These are phyloP conservation scores for Cygnus atratus DNA, from an alignment of 2,113 vertebrate species.

Conservation along the genomic window DNA sequence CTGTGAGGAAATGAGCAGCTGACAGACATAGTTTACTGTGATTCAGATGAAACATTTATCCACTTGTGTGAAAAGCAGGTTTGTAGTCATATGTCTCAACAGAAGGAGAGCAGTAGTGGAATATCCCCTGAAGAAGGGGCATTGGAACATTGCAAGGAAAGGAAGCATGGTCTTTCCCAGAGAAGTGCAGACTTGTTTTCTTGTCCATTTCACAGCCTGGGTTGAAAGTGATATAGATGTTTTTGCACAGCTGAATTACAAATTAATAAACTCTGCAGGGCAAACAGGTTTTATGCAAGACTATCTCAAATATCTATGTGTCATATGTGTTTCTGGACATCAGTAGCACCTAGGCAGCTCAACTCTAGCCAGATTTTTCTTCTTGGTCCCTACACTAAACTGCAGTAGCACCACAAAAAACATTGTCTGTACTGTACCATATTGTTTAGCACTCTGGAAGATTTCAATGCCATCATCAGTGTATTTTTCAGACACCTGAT, in stretches of 20 bases:
- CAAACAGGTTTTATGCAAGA: not conserved
- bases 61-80: constrained; percentile 43
- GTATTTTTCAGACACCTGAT: not conserved
- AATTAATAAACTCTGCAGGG: not conserved
- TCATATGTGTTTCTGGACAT: not conserved
- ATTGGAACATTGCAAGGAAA: not conserved
- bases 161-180: not conserved
- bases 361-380: not conserved
- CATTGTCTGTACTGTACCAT: not conserved
- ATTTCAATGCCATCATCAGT: not conserved
- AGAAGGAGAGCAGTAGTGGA: constrained; percentile 31
- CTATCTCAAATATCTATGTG: accelerated
- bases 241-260: not conserved
- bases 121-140: constrained; percentile 39
- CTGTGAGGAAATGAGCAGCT: constrained; percentile 22
- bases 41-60: constrained; percentile 41
- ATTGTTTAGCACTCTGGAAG: not conserved
- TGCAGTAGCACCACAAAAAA: not conserved
- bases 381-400: not conserved
- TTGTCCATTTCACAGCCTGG: constrained; percentile 14
- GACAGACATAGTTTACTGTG: constrained; percentile 27
- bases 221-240: not conserved
- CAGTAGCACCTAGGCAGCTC: not conserved
- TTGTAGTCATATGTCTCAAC: constrained; percentile 64
- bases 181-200: not conserved